These are phyloP conservation scores for Leptopilina boulardi DNA, from an alignment of 1,140 invertebrate species.

Conservation along the genomic window DNA sequence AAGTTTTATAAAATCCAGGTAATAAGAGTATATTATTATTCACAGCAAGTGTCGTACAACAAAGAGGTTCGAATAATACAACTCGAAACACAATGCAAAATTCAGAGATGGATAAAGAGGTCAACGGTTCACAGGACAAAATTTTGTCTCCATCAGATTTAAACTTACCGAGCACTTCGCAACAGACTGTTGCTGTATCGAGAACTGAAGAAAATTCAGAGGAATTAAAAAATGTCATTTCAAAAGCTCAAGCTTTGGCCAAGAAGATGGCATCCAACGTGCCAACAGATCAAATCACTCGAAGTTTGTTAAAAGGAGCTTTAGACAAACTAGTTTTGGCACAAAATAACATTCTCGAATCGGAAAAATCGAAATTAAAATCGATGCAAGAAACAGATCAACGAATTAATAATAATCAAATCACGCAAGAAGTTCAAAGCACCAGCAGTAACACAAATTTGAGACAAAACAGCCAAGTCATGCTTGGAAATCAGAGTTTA, in stretches of 20 bases:
- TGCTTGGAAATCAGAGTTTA: not conserved
- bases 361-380: slow-evolving; percentile 44
- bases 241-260: slow-evolving; percentile 32
- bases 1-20: slow-evolving; percentile 49
- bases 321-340: slow-evolving; percentile 38
- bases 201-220: slow-evolving; percentile 22
- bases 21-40: slow-evolving; percentile 47
- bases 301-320: slow-evolving; percentile 37
- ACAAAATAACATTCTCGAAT: slow-evolving; percentile 42
- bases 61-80: slow-evolving; percentile 35
- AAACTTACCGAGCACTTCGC: not conserved
- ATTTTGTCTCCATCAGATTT: not conserved
- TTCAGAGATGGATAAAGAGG: slow-evolving; percentile 14
- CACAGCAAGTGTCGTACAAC: slow-evolving; percentile 37
- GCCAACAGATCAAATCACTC: not conserved
- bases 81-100: slow-evolving; percentile 22
- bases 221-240: slow-evolving; percentile 39
- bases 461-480: slow-evolving; percentile 28
- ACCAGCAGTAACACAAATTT: slow-evolving; percentile 16
- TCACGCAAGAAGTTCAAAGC: not conserved
- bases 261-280: slow-evolving; percentile 34
- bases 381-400: slow-evolving; percentile 27
- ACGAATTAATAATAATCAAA: slow-evolving; percentile 24
- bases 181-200: not conserved
- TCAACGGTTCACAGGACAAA: not conserved